Base-by-base conservation (phyloP, 2,797 vertebrate species). In the Carapus acus region DNA sequence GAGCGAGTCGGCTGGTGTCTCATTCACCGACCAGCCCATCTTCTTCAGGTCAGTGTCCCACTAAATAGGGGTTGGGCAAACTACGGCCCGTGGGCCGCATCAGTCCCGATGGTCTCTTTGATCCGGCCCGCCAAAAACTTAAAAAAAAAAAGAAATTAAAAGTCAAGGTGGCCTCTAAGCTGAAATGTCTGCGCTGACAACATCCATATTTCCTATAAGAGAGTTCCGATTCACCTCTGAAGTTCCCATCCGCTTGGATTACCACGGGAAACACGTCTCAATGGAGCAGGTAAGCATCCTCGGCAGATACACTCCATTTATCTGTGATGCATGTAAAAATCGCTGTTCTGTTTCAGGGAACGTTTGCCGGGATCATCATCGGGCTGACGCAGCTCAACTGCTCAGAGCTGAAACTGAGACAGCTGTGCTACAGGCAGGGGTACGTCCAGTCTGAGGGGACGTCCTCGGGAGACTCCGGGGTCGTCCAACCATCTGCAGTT, bases 191-290 rank as follows among this genome's bases (percentile, higher is more conserved):
- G 3, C 38, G 12, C 57, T 38, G 12, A 41, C 18, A 7, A 49
- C 9, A 1, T 29, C 23, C 31, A 9, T 4, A 46, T 53, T 60
- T 53, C 38, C 17, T 42, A 18, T 57, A 73, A 99, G 96, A 82
- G 96, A 99, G 84, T 98, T 99, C 80, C 88, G 94, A n/a, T 99
- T 99, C 73, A 98, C 91, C 0, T 93, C 92, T 15, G 96, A 99
- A 80, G 96, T 98, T 81, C 96, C 95, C 1, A 96, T 98, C 74
- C 91, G 94, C 2, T 85, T 99, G 59, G 96, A 99, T 84, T 99
- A 99, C 74, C 96, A 99, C 0, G 96, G 96, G 46, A 99, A 99
- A 69, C 95, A 98, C 0, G 90, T 99, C 8, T 91, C 92, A 20
- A 96, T 98, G 93, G 95, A 98, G 69, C 96, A 99, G 94, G 96